These are phyloP conservation scores for Anneissia japonica DNA, from an alignment of 35 echinoderm and acorn worm species.

Conservation along the genomic window DNA sequence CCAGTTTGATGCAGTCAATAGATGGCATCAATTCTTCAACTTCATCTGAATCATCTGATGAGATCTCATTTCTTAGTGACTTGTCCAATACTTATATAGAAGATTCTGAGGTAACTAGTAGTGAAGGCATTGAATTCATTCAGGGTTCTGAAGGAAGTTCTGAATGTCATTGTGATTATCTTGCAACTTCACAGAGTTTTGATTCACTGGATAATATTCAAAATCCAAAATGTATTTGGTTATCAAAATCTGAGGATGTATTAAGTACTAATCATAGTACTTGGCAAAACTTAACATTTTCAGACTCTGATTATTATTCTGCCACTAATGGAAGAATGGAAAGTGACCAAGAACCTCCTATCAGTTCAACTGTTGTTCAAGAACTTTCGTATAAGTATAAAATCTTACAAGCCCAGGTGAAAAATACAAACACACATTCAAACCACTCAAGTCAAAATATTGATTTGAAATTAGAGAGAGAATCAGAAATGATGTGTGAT, in stretches of 20 bases:
- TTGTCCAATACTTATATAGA: not conserved
- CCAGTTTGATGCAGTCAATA: not conserved
- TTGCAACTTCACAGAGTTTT: not conserved
- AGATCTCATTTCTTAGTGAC: not conserved
- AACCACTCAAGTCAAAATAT: not conserved
- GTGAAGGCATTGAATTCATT: not conserved
- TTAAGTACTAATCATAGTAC: not conserved
- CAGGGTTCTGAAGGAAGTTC: not conserved
- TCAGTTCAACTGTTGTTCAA: not conserved
- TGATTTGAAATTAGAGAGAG: not conserved
- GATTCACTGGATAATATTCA: not conserved
- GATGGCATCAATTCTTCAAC: not conserved
- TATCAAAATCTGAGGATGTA: not conserved
- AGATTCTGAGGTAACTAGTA: not conserved
- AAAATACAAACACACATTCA: not conserved
- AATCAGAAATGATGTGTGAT: not conserved
- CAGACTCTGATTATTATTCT: not conserved
- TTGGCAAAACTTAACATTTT: not conserved
- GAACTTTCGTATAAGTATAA: not conserved
- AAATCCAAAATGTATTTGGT: not conserved
- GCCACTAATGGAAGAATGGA: not conserved
- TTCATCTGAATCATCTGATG: not conserved
- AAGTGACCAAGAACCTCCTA: not conserved
- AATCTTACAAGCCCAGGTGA: not conserved
- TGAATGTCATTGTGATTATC: not conserved